phyloP scores from a whole-genome alignment of 2,113 vertebrate genomes.

The Amphiprion ocellaris region DNA sequence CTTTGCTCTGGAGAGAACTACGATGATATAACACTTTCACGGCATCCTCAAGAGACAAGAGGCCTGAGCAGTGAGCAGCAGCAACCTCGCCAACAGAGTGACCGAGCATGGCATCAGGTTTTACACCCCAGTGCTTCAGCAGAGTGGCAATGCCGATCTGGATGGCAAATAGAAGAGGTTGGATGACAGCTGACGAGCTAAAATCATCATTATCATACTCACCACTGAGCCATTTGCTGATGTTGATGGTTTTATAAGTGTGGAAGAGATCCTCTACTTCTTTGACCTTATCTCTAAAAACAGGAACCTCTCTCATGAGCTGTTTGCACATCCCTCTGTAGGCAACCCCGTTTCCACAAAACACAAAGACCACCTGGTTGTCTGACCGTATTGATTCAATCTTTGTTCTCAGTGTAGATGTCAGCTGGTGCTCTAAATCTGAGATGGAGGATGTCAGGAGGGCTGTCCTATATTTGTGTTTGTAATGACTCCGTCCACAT shows the following conservation, averaged over 20 bases:
- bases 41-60: constrained; percentile 88
- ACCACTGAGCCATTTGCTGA: constrained; percentile 72
- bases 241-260: constrained; percentile 65
- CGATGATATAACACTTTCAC: constrained; percentile 88
- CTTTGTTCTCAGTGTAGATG: constrained; percentile 48
- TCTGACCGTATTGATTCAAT: constrained; percentile 52
- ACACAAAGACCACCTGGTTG: constrained; percentile 87
- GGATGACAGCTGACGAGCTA: constrained; percentile 79
- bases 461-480: constrained; percentile 85
- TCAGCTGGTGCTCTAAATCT: constrained; percentile 83
- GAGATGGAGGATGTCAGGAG: constrained; percentile 83
- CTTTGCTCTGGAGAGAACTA: constrained; percentile 85
- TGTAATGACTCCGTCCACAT: constrained; percentile 89
- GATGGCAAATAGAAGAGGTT: constrained; percentile 88
- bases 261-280: constrained; percentile 84
- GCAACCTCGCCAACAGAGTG: constrained; percentile 89
- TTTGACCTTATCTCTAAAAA: constrained; percentile 86
- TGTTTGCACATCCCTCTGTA: constrained; percentile 85
- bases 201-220: constrained; percentile 73
- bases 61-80: constrained; percentile 89
- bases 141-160: constrained; percentile 86
- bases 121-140: constrained; percentile 88
- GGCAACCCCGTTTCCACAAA: constrained; percentile 87
- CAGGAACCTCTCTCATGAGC: constrained; percentile 81
- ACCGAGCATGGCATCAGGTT: constrained; percentile 82